These are phyloP conservation scores for Sinonovacula constricta DNA, from an alignment of 1,140 invertebrate species.

Conservation along the genomic window DNA sequence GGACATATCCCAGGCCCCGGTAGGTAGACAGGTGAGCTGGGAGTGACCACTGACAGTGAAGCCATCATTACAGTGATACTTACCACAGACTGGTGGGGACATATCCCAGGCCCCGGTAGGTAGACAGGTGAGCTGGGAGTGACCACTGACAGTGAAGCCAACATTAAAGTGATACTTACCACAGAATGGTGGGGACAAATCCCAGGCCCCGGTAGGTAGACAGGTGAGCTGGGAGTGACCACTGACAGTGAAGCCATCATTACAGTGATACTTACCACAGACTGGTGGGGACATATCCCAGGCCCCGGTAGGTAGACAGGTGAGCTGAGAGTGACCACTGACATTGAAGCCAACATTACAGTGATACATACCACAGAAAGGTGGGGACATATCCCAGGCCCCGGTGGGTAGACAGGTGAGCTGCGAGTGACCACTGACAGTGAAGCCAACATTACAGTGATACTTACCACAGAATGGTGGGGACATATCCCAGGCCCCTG, in stretches of 20 bases:
- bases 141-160: too few species aligned
- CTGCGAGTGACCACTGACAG: background rate
- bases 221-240: conserved; percentile 14
- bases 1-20: too few species aligned
- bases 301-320: background rate
- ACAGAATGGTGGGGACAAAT: conserved; percentile 27
- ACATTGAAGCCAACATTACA: background rate
- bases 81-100: too few species aligned
- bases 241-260: conserved; percentile 7
- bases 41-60: too few species aligned
- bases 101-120: too few species aligned
- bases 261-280: conserved; percentile 24
- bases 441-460: background rate
- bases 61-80: too few species aligned
- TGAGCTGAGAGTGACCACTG: too few species aligned
- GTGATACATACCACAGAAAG: background rate
- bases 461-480: background rate
- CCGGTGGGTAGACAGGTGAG: background rate
- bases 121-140: too few species aligned
- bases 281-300: conserved; percentile 8
- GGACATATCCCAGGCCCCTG: background rate
- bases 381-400: background rate
- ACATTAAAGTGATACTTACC: too few species aligned
- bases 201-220: conserved; percentile 26
- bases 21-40: too few species aligned